Base-by-base conservation (phyloP, 2,888 invertebrate species). In the Oxyteleia sp. region DNA sequence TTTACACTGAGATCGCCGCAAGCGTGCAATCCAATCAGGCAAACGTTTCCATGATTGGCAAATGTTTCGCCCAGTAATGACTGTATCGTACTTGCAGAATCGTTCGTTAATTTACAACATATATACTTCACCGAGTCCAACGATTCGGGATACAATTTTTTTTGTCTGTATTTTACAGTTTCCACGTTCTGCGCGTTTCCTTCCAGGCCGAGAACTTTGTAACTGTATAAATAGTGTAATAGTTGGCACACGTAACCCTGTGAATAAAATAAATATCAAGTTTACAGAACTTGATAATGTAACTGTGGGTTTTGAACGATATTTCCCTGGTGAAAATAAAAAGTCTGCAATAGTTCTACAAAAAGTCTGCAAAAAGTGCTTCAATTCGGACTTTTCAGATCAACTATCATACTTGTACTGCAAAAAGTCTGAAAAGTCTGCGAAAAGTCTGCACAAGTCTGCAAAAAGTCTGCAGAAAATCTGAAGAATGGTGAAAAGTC, bases 1-100 rank as follows among this genome's bases (percentile, higher is more conserved):
- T 95, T 94, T 18, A 96, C 94, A 43, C 96, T 96, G 71, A 97
- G 94, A 93, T 97, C 97, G 0, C 96, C 97, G 89, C 97, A 97
- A 4, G 97, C 96, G 90, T 97, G 97, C 7, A 97, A 94, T 0
- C 97, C 97, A 78, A 95, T 94, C 83, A 96, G 90, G 71, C 94
- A 94, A 66, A 93, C 74, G 13, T 85, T 74, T 38, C 92, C 87
- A 66, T 93, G 75, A 47, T 92, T 88, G 78, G 93, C 88, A 82
- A 94, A 94, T 71, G 94, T 93, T 45, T 94, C 91, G 0, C 90
- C 23, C 41, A 95, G 82, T 87, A 92, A 92, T n/a, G 83, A 78
- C 66, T 93, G 87, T 68, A 96, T 95, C 61, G 92, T 92, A 10
- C 87, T 87, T 13, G 91, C 87, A 0, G 96, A 96, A 38, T 94